A percentile compares a stretch with the other conserved stretches of the same genome.
These are phyloP conservation scores for Calidris pygmaea DNA, from an alignment of 2,113 vertebrate genomes.

Conservation along the genomic window DNA sequence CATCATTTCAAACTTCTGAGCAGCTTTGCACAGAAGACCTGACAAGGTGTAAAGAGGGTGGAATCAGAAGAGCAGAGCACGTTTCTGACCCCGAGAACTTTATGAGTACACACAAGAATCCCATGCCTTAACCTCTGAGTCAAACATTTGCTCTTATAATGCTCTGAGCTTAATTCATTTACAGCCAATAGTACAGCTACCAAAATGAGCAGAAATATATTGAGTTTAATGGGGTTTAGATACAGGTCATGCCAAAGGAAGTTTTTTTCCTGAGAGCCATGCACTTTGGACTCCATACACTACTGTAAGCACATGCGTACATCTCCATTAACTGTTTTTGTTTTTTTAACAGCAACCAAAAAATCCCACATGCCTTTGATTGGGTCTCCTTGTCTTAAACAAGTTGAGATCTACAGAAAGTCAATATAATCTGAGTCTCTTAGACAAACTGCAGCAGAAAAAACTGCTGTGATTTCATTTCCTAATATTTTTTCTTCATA, in stretches of 20 bases:
- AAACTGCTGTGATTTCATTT: constrained; percentile 4
- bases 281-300: neutral
- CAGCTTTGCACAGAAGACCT: neutral
- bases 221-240: neutral
- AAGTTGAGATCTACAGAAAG: neutral
- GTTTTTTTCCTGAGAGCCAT: neutral
- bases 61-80: neutral
- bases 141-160: neutral
- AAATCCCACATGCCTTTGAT: neutral
- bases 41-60: neutral
- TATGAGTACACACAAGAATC: neutral
- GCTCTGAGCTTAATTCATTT: neutral
- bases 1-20: neutral
- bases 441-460: neutral
- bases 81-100: neutral
- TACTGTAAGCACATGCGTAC: neutral
- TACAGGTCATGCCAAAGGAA: neutral
- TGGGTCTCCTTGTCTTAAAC: neutral
- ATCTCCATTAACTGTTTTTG: neutral
- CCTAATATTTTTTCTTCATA: constrained; percentile 42
- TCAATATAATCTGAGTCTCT: neutral
- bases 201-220: neutral
- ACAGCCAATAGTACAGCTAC: neutral
- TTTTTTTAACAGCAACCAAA: neutral
- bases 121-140: neutral